Conservation (phyloP, 2,888 invertebrate species). For the Eurois occulta region DNA sequence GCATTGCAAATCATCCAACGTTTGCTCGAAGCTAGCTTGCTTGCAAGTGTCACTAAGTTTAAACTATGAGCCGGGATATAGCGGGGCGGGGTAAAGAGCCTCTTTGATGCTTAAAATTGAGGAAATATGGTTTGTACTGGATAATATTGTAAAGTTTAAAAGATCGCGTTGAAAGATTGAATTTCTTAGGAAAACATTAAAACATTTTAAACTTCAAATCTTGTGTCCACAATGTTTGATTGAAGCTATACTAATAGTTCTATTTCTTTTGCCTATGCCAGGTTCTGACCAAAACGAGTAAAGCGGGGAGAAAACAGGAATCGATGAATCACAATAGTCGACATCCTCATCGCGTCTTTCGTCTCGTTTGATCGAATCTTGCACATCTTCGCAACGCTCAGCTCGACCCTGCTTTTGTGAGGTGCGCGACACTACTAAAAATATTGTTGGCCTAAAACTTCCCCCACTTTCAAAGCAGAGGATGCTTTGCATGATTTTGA, state of each 20-base stretch:
- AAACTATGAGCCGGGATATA: neutral
- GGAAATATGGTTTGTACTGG: neutral
- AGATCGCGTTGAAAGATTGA: neutral
- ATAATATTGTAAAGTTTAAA: neutral
- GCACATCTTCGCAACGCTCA: neutral
- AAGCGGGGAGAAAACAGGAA: neutral
- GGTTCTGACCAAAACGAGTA: neutral
- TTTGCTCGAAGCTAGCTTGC: conserved; percentile 34
- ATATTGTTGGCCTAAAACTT: neutral
- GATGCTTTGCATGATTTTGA: neutral
- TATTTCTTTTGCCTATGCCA: neutral
- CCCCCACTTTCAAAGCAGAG: neutral
- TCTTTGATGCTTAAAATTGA: conserved; percentile 11
- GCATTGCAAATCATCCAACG: conserved; percentile 62
- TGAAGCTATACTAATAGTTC: neutral
- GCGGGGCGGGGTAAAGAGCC: neutral
- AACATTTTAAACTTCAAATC: neutral
- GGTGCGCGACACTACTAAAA: neutral
- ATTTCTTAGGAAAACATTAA: neutral
- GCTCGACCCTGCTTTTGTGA: neutral
- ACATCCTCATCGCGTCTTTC: neutral
- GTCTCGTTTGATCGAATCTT: neutral
- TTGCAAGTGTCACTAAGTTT: conserved; percentile 47
- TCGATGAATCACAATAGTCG: neutral
- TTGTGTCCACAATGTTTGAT: neutral